Conservation (phyloP, 1,140 invertebrate species). For the Microplitis demolitor region DNA sequence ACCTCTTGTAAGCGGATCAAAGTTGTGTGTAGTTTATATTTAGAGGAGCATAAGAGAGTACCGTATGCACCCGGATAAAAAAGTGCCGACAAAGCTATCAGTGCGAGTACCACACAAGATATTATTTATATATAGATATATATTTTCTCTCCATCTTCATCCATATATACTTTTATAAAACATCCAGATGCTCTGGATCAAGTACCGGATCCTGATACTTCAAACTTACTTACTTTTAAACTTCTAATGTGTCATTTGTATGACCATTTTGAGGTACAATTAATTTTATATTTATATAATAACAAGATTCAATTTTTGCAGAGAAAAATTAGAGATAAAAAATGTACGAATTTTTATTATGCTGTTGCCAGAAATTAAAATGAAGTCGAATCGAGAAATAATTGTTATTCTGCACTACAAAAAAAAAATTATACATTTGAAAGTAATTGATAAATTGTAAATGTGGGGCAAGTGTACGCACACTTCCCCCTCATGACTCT, state of each 20-base stretch:
- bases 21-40: conserved; percentile 15
- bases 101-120: neutral
- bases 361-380: too few relatives aligned
- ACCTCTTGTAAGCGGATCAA: conserved; percentile 42
- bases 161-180: neutral
- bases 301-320: neutral
- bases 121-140: conserved; percentile 1
- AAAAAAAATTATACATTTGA: too few relatives aligned
- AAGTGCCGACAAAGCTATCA: conserved; percentile 47
- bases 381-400: too few relatives aligned
- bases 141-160: neutral
- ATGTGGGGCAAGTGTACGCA: too few relatives aligned
- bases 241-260: neutral
- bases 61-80: conserved; percentile 22
- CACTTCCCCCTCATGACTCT: too few relatives aligned
- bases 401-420: too few relatives aligned
- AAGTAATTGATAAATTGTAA: too few relatives aligned
- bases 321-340: neutral
- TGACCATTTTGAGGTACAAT: neutral
- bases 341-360: too few relatives aligned
- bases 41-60: conserved; percentile 34
- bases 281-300: neutral
- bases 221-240: neutral
- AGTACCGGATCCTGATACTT: neutral
- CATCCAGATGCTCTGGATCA: neutral